Evolutionary conservation across 2,888 invertebrate species (phyloP).

Genomic region (Spicauda simplicius): DNA sequence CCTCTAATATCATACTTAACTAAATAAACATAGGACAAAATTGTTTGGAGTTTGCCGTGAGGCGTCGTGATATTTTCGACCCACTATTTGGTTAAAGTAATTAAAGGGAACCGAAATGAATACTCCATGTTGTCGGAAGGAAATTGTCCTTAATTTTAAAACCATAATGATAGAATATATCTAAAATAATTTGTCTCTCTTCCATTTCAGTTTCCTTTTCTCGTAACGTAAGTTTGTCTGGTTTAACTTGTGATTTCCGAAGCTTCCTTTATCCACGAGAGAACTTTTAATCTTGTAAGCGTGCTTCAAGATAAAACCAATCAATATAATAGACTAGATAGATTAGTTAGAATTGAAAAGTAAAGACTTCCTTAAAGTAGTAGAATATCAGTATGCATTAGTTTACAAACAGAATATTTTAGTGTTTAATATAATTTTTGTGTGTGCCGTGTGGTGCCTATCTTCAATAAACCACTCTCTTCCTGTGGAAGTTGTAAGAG

Average conservation of each 20-base stretch:
- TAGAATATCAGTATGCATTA: too few relatives aligned
- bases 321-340: background rate
- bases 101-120: background rate
- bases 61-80: background rate
- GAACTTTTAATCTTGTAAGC: background rate
- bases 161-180: background rate
- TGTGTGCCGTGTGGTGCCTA: too few relatives aligned
- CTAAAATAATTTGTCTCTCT: background rate
- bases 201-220: background rate
- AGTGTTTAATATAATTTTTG: too few relatives aligned
- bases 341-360: background rate
- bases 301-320: background rate
- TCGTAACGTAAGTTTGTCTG: background rate
- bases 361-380: too few relatives aligned
- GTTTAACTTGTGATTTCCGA: background rate
- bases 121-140: background rate
- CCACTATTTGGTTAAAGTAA: constrained; percentile 12
- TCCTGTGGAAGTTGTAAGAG: too few relatives aligned
- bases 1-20: constrained; percentile 16
- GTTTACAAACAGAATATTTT: too few relatives aligned
- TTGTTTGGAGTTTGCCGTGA: background rate
- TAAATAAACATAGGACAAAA: constrained; percentile 11
- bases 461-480: too few relatives aligned
- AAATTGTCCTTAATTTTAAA: background rate
- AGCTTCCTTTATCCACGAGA: background rate